A percentile compares a stretch with the other conserved stretches of the same genome.
Conservation (phyloP, 2,797 vertebrate genomes). For the Eidolon dupreanum region DNA sequence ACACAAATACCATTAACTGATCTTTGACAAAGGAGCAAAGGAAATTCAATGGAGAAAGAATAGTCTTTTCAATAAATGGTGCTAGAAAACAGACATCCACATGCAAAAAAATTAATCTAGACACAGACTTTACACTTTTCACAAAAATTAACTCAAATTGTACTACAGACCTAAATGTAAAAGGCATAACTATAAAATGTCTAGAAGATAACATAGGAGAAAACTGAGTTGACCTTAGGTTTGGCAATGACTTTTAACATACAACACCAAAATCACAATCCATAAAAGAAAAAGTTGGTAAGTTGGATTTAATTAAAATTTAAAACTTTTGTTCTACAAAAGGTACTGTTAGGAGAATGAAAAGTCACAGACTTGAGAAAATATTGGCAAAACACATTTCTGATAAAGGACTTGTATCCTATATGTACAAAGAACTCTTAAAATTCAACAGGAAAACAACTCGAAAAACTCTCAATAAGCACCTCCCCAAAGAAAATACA, state of each 20-base stretch:
- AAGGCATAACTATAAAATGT: constrained; percentile 41
- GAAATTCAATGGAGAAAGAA: constrained; percentile 5
- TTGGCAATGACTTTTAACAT: constrained; percentile 44
- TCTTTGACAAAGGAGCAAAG: neutral
- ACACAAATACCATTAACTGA: neutral
- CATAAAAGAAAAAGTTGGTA: constrained; percentile 21
- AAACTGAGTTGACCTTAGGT: neutral
- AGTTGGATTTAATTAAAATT: constrained; percentile 28
- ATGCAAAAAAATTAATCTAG: neutral
- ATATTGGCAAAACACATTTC: neutral
- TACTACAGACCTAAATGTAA: neutral
- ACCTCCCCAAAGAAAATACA: neutral
- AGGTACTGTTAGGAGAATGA: constrained; percentile 8
- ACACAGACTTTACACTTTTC: neutral
- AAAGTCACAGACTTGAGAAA: neutral
- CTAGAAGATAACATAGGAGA: constrained; percentile 7
- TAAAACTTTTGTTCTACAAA: constrained; percentile 39
- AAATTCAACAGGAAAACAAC: constrained; percentile 45
- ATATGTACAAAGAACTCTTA: constrained; percentile 3
- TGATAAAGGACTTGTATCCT: constrained; percentile 20
- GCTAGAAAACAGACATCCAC: neutral
- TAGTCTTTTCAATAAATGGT: neutral
- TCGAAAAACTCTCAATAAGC: constrained; percentile 6
- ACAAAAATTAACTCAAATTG: constrained; percentile 30
- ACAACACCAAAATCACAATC: constrained; percentile 1